A percentile compares a stretch with the other conserved stretches of the same genome.
phyloP scores from a whole-genome alignment of 1,140 invertebrate species.

The Drosophila sp. region DNA sequence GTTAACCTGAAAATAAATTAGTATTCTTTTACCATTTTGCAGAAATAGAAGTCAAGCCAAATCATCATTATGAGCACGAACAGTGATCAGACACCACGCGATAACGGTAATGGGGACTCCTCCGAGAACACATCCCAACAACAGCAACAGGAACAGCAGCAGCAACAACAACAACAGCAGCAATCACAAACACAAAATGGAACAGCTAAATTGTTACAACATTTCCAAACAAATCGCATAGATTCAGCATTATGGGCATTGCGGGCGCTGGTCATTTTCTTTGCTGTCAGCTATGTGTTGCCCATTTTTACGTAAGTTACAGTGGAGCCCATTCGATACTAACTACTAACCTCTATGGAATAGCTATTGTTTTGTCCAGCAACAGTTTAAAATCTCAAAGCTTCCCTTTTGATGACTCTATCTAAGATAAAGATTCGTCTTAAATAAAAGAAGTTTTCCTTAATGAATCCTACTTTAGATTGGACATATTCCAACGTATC shows the following conservation, averaged over 20 bases:
- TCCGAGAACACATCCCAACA: slow-evolving; percentile 45
- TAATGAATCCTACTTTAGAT: too few species aligned
- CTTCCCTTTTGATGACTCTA: too few species aligned
- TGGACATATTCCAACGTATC: too few species aligned
- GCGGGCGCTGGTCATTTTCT: slow-evolving; percentile 91
- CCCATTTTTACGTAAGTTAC: slow-evolving; percentile 93
- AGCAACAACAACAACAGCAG: slow-evolving; percentile 40
- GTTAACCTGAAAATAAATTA: slow-evolving; percentile 19
- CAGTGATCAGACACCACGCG: slow-evolving; percentile 52
- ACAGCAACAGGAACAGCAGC: slow-evolving; percentile 42
- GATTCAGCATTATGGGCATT: slow-evolving; percentile 93
- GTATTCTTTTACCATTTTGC: slow-evolving; percentile 18
- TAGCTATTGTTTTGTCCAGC: too few species aligned
- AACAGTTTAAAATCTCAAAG: too few species aligned
- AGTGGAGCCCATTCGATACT: background rate
- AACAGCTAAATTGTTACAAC: slow-evolving; percentile 87
- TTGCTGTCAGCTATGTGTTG: slow-evolving; percentile 92
- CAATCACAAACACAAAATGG: slow-evolving; percentile 76
- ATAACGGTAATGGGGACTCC: slow-evolving; percentile 48
- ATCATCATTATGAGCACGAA: slow-evolving; percentile 58
- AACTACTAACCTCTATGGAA: too few species aligned
- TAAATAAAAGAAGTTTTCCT: too few species aligned
- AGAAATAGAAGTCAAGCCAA: slow-evolving; percentile 34
- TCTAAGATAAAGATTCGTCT: too few species aligned
- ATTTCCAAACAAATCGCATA: slow-evolving; percentile 92